Conservation (phyloP, 2,113 vertebrate species). For the Varanus komodoensis region DNA sequence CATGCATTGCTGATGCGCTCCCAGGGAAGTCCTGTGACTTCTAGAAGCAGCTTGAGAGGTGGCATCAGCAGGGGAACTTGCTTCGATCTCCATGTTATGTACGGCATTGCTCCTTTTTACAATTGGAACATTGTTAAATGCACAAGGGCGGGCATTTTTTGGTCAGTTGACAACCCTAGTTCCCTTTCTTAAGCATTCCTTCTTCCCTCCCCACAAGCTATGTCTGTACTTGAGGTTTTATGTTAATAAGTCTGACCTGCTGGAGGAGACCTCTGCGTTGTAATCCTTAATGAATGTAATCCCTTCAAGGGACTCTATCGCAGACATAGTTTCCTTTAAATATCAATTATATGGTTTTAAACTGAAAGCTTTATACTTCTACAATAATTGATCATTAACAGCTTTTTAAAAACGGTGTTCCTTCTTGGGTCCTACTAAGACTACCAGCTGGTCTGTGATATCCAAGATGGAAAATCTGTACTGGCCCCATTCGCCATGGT, state of each 20-base stretch:
- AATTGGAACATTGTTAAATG: not conserved
- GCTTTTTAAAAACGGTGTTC: constrained; percentile 27
- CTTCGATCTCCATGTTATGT: not conserved
- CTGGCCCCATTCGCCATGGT: not conserved
- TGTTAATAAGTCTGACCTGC: constrained; percentile 69
- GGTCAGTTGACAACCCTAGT: not conserved
- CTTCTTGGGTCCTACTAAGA: constrained; percentile 37
- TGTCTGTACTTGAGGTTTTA: constrained; percentile 69
- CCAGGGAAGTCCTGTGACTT: not conserved
- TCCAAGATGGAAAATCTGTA: not conserved
- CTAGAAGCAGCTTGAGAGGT: not conserved
- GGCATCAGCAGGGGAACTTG: not conserved
- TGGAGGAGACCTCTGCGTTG: constrained; percentile 71
- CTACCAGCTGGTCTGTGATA: not conserved
- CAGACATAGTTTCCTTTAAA: constrained; percentile 68
- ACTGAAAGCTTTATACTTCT: constrained; percentile 66
- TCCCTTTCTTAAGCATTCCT: constrained; percentile 36
- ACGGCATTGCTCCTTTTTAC: not conserved
- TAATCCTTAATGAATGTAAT: constrained; percentile 78
- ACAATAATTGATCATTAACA: constrained; percentile 52
- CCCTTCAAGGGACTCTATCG: constrained; percentile 74
- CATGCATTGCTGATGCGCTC: too few species aligned
- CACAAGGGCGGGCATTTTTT: not conserved
- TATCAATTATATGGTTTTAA: constrained; percentile 77
- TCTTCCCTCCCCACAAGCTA: not conserved